phyloP scores from a whole-genome alignment of 2,888 invertebrate species.

The Eilema caniola region DNA sequence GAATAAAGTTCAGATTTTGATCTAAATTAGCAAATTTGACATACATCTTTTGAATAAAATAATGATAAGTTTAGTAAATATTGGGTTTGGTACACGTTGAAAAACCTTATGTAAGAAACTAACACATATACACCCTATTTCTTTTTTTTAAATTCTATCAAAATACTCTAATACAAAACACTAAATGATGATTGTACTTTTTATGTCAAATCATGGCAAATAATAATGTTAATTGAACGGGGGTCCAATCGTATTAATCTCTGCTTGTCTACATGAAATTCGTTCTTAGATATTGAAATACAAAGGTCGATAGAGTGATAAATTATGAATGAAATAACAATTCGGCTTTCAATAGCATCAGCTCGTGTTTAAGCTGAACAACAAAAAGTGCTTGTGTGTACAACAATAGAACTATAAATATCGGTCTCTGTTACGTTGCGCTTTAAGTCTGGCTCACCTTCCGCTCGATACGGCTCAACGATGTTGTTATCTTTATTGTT shows the following conservation, averaged over 20 bases:
- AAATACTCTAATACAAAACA: conserved; percentile 70
- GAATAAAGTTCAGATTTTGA: conserved; percentile 53
- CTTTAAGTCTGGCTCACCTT: conserved; percentile 55
- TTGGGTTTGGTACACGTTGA: conserved; percentile 18
- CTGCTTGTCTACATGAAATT: conserved; percentile 70
- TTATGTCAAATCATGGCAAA: conserved; percentile 78
- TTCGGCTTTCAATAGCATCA: conserved; percentile 64
- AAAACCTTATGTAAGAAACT: conserved; percentile 9
- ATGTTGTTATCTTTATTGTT: conserved; percentile 68
- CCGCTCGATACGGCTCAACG: conserved; percentile 65
- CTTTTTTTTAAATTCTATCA: conserved; percentile 56
- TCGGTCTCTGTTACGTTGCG: conserved; percentile 74
- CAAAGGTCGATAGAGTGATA: conserved; percentile 81
- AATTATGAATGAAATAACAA: conserved; percentile 82
- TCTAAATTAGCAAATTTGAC: conserved; percentile 54
- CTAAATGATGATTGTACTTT: conserved; percentile 73
- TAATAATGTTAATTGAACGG: conserved; percentile 74
- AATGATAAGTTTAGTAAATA: conserved; percentile 36
- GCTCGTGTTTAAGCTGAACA: conserved; percentile 71
- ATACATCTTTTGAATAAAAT: conserved; percentile 39
- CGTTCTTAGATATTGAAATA: conserved; percentile 79
- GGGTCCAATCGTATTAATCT: conserved; percentile 71
- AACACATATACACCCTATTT: conserved; percentile 38
- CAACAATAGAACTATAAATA: conserved; percentile 83
- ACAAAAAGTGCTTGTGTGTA: conserved; percentile 73